Evolutionary conservation across 2,888 invertebrate species (phyloP).

Genomic region (Stenotaenia linearis): DNA sequence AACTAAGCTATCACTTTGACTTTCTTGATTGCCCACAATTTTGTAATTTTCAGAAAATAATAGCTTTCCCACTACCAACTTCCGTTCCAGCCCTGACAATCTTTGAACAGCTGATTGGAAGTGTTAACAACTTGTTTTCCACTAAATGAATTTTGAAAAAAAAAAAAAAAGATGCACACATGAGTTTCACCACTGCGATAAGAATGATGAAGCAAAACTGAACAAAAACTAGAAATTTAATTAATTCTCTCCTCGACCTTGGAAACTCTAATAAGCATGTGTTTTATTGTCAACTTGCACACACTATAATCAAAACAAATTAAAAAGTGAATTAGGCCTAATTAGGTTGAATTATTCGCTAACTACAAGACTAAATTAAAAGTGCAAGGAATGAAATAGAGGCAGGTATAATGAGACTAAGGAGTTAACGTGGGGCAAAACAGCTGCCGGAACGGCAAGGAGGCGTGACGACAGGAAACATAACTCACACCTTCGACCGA

Average conservation of each 20-base stretch:
- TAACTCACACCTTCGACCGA: slow-evolving; percentile 9
- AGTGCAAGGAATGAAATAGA: neutral
- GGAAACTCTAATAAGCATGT: no score
- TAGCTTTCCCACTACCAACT: neutral
- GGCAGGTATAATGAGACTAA: neutral
- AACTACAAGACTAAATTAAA: neutral
- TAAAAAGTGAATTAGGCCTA: no score
- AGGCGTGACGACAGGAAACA: slow-evolving; percentile 9
- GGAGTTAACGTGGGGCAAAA: neutral
- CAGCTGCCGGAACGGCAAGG: neutral
- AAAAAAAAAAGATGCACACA: no score
- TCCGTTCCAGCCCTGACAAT: neutral
- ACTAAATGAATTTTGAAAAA: neutral
- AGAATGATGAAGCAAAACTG: no score
- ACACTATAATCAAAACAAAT: no score
- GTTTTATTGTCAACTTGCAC: no score
- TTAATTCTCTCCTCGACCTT: no score
- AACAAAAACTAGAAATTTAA: no score
- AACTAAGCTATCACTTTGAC: neutral
- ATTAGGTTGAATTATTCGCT: no score
- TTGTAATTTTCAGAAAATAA: neutral
- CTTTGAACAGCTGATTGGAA: neutral
- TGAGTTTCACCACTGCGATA: no score
- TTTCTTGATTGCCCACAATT: neutral
- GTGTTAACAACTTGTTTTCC: neutral